phyloP scores from a whole-genome alignment of 2,113 vertebrate genomes.

The Chaetura pelagica region DNA sequence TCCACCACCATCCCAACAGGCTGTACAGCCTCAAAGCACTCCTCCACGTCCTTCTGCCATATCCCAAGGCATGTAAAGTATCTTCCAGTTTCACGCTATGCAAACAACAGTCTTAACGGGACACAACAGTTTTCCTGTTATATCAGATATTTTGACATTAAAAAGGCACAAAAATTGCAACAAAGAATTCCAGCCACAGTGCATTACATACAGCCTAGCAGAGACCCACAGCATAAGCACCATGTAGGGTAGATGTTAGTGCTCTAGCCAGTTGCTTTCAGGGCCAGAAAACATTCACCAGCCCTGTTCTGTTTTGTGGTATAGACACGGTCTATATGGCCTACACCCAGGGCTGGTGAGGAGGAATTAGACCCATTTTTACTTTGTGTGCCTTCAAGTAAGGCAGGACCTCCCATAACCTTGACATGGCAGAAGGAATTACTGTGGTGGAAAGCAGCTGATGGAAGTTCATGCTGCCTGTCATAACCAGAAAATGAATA shows the following conservation, averaged over 20 bases:
- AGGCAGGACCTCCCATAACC: not conserved
- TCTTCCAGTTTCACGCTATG: not conserved
- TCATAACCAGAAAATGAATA: not conserved
- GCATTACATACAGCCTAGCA: fast-evolving
- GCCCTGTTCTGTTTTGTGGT: not conserved
- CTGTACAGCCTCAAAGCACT: not conserved
- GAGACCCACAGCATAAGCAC: not conserved
- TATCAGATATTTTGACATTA: not conserved
- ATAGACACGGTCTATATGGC: not conserved
- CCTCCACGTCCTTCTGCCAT: not conserved
- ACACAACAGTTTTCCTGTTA: not conserved
- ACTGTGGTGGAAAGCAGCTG: not conserved
- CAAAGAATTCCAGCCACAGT: not conserved
- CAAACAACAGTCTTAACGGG: not conserved
- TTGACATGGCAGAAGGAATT: not conserved
- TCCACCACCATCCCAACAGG: not conserved
- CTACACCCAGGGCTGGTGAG: not conserved
- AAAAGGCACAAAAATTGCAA: not conserved
- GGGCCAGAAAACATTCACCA: not conserved
- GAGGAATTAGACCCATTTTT: not conserved
- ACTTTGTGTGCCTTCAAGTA: not conserved
- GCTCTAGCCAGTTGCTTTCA: not conserved
- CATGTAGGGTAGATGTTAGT: fast-evolving
- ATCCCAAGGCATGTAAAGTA: not conserved
- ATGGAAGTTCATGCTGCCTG: not conserved